A percentile compares a stretch with the other conserved stretches of the same genome.
Evolutionary conservation across 2,113 vertebrate species (phyloP).

Genomic region (Oreochromis niloticus): DNA sequence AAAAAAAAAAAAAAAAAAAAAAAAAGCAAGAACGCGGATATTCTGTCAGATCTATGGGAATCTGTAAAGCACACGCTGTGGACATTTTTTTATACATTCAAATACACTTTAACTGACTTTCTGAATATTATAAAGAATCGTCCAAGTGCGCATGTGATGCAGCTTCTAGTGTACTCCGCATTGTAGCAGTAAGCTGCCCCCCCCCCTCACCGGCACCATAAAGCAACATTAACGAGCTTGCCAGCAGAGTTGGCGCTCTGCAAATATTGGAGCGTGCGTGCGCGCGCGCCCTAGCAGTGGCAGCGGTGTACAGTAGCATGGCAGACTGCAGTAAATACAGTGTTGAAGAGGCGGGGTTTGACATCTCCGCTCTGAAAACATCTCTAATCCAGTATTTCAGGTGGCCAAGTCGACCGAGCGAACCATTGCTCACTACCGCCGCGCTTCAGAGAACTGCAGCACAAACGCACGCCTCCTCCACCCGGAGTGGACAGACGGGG

Average conservation of each 20-base stretch:
- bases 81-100: not conserved
- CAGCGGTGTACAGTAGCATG: slow-evolving; percentile 51
- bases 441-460: slow-evolving; percentile 24
- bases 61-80: not conserved
- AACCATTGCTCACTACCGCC: slow-evolving; percentile 45
- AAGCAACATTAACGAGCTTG: slow-evolving; percentile 44
- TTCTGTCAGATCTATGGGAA: not conserved
- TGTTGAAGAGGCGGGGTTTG: slow-evolving; percentile 69
- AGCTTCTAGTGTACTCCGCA: not conserved
- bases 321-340: slow-evolving; percentile 69
- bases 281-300: not conserved
- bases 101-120: not conserved
- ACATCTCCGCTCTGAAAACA: slow-evolving; percentile 69
- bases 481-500: not conserved
- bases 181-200: slow-evolving; percentile 25
- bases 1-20: rapidly evolving
- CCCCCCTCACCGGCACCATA: slow-evolving; percentile 1
- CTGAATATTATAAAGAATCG: not conserved
- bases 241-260: slow-evolving; percentile 30
- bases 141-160: not conserved
- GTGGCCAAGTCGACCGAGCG: slow-evolving; percentile 59
- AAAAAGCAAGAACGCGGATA: not conserved
- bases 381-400: slow-evolving; percentile 76
- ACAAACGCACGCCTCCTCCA: not conserved
- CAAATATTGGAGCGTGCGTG: not conserved